Conservation (phyloP, 2,888 invertebrate species). For the Diachrysia chrysitis region DNA sequence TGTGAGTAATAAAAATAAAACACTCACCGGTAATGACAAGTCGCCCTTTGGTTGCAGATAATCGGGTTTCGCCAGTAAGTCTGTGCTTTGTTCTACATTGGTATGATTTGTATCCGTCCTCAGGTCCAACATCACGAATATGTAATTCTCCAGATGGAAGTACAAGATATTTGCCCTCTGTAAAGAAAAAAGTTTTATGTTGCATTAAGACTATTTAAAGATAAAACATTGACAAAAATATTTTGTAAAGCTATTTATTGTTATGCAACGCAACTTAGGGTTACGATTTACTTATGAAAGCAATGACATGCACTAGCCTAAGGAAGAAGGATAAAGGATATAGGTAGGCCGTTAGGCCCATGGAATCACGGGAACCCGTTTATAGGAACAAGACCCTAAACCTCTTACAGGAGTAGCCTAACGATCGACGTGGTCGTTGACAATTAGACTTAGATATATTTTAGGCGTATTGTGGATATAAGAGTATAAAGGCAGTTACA, state of each 20-base stretch:
- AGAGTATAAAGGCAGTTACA: conserved; percentile 34
- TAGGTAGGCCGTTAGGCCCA: conserved; percentile 90
- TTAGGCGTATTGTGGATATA: conserved; percentile 29
- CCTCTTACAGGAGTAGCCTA: conserved; percentile 35
- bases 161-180: conserved; percentile 98
- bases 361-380: conserved; percentile 84
- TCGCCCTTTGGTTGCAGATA: conserved; percentile 97
- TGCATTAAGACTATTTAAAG: conserved; percentile 29
- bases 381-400: conserved; percentile 72
- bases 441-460: conserved; percentile 15
- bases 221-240: conserved; percentile 2
- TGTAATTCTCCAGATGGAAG: conserved; percentile 98
- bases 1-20: conserved; percentile 23
- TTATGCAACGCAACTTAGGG: conserved; percentile 76
- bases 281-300: conserved; percentile 85
- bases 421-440: conserved; percentile 24
- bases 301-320: conserved; percentile 84
- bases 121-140: conserved; percentile 97
- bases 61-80: conserved; percentile 96
- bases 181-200: conserved; percentile 42
- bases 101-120: conserved; percentile 97
- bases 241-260: conserved; percentile 41
- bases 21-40: conserved; percentile 98
- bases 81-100: conserved; percentile 98
- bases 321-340: conserved; percentile 88